Percentiles rank a stretch among this genome's conserved stretches.
phyloP scores from a whole-genome alignment of 1,140 invertebrate genomes.

The Holotrichia oblita region DNA sequence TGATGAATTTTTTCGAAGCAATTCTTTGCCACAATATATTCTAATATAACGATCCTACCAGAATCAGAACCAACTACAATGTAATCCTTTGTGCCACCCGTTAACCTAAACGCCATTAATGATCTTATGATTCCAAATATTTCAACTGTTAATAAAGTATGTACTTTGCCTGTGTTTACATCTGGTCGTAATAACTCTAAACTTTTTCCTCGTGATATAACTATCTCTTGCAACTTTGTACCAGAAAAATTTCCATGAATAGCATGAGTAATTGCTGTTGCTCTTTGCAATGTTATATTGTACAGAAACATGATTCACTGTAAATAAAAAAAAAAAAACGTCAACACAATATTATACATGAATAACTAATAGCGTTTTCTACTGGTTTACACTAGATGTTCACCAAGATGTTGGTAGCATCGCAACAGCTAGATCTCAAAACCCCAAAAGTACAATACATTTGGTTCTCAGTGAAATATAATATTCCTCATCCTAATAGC shows the following conservation, averaged over 20 bases:
- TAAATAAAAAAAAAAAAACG: not conserved
- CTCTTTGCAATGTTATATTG: slow-evolving; percentile 96
- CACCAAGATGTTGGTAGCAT: too few relatives aligned
- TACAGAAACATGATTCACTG: slow-evolving; percentile 91
- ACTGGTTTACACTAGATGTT: too few relatives aligned
- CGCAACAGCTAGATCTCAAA: too few relatives aligned
- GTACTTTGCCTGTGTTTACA: slow-evolving; percentile 98
- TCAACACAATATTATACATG: too few relatives aligned
- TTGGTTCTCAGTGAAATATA: too few relatives aligned
- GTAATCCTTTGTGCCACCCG: slow-evolving; percentile 98
- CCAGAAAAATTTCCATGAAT: slow-evolving; percentile 99
- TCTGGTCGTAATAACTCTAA: slow-evolving; percentile 95
- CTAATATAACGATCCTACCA: slow-evolving; percentile 97
- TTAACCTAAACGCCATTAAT: slow-evolving; percentile 95
- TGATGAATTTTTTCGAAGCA: slow-evolving; percentile 96
- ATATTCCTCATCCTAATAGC: too few relatives aligned
- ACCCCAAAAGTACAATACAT: too few relatives aligned
- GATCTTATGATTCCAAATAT: slow-evolving; percentile 97
- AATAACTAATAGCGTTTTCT: too few relatives aligned
- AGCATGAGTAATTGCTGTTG: slow-evolving; percentile 95
- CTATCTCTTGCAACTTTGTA: slow-evolving; percentile 95
- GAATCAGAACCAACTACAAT: slow-evolving; percentile 98
- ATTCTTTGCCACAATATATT: slow-evolving; percentile 96
- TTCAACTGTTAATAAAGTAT: slow-evolving; percentile 94
- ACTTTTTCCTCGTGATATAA: slow-evolving; percentile 94